Percentiles rank a stretch among this genome's conserved stretches.
phyloP scores from a whole-genome alignment of 2,888 invertebrate species.

The Athrips mouffetella region DNA sequence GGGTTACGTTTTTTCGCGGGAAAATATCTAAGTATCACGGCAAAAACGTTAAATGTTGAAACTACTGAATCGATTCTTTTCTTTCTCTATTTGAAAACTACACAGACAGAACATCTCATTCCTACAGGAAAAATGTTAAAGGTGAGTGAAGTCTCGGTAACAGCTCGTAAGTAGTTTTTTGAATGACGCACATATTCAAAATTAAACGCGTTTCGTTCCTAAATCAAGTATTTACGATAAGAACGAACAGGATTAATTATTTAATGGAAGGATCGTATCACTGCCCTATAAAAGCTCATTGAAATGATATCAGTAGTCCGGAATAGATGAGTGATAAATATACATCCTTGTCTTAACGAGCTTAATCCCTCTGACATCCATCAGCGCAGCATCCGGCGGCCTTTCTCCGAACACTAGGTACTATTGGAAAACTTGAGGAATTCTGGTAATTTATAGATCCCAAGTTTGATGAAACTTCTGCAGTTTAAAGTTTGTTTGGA shows the following conservation, averaged over 20 bases:
- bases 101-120: too few species aligned
- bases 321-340: constrained; percentile 29
- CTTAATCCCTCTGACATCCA: constrained; percentile 3
- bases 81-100: too few species aligned
- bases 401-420: neutral
- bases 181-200: too few species aligned
- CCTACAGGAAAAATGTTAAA: too few species aligned
- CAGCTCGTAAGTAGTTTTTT: too few species aligned
- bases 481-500: constrained; percentile 17
- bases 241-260: neutral
- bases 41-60: too few species aligned
- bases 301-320: constrained; percentile 37
- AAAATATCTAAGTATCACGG: too few species aligned
- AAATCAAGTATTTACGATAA: neutral
- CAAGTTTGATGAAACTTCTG: constrained; percentile 3
- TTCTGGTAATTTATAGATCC: constrained; percentile 2
- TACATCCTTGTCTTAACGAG: constrained; percentile 25
- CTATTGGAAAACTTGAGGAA: neutral
- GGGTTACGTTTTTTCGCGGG: too few species aligned
- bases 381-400: constrained; percentile 34
- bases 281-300: constrained; percentile 37
- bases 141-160: too few species aligned
- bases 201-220: neutral
- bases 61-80: too few species aligned
- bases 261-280: neutral